Conservation (phyloP, 2,113 vertebrate genomes). For the Psittacara wagleri region DNA sequence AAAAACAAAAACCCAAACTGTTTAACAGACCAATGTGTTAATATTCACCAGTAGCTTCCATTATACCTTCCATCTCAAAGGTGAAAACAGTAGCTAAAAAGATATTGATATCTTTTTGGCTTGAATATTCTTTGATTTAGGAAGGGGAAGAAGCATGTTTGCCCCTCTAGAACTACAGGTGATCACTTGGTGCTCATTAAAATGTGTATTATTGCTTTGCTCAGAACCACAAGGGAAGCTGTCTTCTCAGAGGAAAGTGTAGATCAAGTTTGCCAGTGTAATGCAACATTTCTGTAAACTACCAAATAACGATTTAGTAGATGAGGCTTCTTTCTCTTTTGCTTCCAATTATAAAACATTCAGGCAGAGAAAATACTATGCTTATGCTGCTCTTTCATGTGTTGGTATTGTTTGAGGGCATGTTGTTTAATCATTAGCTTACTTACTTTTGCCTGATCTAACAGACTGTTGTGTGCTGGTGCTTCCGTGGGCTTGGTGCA, state of each 20-base stretch:
- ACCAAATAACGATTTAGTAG: background rate
- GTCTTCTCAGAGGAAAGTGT: background rate
- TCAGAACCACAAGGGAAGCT: background rate
- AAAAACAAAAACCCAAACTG: background rate
- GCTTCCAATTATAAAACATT: background rate
- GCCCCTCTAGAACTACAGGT: background rate
- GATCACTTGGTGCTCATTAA: background rate
- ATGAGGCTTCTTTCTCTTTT: background rate
- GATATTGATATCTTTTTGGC: background rate
- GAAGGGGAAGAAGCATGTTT: background rate
- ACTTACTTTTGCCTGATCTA: background rate
- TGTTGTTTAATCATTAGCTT: background rate
- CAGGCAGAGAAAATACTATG: background rate
- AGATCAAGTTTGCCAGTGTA: background rate
- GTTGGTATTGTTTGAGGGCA: background rate
- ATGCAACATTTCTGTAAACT: background rate
- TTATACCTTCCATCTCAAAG: background rate
- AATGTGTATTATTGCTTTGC: background rate
- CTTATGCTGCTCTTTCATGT: background rate
- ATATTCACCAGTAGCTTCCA: background rate
- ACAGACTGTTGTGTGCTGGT: background rate
- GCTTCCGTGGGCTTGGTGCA: background rate
- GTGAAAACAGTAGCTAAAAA: background rate
- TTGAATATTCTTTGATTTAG: background rate
- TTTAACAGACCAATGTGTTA: background rate